Evolutionary conservation across 2,113 vertebrate genomes (phyloP), one percentile per base, ranked within the genome.

Genomic region (Sphyrna mokarran): DNA sequence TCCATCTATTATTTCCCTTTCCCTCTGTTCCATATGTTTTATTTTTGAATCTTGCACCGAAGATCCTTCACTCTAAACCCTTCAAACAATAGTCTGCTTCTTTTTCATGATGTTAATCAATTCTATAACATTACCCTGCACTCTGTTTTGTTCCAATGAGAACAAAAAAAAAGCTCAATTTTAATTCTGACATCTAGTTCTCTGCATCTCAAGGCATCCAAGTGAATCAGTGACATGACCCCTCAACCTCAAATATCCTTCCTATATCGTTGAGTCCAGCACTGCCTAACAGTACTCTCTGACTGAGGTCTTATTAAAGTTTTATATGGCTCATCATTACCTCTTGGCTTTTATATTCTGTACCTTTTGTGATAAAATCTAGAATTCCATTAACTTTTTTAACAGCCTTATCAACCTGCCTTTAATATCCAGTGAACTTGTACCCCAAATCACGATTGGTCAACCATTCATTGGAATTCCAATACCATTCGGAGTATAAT

Each of bases 231-330:
- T 54, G 9, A 2, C 3, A 9, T 58, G 18, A 10, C 9, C 11
- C 61, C 86, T 33, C 23, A 83, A 83, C 8, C 26, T 26, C 58
- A 26, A n/a, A 61, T 90, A 89, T 61, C 54, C 26, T 61, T 26
- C 23, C 26, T 89, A 16, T 58, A 29, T 48, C 13, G 48, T 33
- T 26, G 11, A 61, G 54, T 4, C 26, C 26, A 16, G 3, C 33
- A 90, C 87, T 33, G 54, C 87, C 14, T 6, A 89, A 90, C 26
- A 90, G 48, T 33, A 33, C 54, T 61, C 54, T 61, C 11, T 16
- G n/a, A 85, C 78, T 16, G 54, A 90, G 87, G 87, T 90, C 87
- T 90, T 58, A 90, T 90, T 61, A 90, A 90, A 90, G 87, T 90
- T 90, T 90, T 33, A 90, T 61, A 61, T 90, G 87, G 29, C 87